A percentile compares a stretch with the other conserved stretches of the same genome.
These are phyloP conservation scores for Motacilla tschutschensis DNA, from an alignment of 2,113 vertebrate species.

Conservation along the genomic window DNA sequence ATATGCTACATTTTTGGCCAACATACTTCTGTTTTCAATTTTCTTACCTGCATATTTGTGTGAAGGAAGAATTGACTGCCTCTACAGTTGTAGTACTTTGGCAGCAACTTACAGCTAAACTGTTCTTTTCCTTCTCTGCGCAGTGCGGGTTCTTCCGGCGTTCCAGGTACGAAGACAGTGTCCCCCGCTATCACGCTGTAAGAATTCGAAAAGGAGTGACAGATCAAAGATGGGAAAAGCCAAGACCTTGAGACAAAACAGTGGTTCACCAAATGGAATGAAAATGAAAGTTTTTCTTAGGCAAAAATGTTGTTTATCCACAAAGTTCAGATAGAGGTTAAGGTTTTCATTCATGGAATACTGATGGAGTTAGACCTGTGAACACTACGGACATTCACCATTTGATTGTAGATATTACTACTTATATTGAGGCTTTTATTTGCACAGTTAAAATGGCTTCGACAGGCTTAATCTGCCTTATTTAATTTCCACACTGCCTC, in stretches of 20 bases:
- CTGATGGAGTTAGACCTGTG: constrained; percentile 15
- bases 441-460: constrained; percentile 66
- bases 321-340: constrained; percentile 7
- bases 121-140: neutral
- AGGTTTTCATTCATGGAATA: constrained; percentile 12
- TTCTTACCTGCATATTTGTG: neutral
- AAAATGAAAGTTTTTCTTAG: constrained; percentile 91
- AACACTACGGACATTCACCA: constrained; percentile 35
- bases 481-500: constrained; percentile 57
- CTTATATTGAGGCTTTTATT: constrained; percentile 49
- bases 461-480: constrained; percentile 61
- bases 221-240: constrained; percentile 77
- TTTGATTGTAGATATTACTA: constrained; percentile 55
- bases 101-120: neutral
- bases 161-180: constrained; percentile 87
- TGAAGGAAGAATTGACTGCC: neutral
- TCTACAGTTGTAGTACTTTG: neutral
- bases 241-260: constrained; percentile 85
- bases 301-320: neutral
- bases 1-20: neutral
- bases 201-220: constrained; percentile 86
- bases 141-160: constrained; percentile 98
- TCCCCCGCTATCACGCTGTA: constrained; percentile 92
- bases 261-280: constrained; percentile 92
- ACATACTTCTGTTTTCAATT: neutral